These are phyloP conservation scores for Rhopilema esculentum DNA, from an alignment of 30 jellyfish, hydroid and myxozoan genomes.

Conservation along the genomic window DNA sequence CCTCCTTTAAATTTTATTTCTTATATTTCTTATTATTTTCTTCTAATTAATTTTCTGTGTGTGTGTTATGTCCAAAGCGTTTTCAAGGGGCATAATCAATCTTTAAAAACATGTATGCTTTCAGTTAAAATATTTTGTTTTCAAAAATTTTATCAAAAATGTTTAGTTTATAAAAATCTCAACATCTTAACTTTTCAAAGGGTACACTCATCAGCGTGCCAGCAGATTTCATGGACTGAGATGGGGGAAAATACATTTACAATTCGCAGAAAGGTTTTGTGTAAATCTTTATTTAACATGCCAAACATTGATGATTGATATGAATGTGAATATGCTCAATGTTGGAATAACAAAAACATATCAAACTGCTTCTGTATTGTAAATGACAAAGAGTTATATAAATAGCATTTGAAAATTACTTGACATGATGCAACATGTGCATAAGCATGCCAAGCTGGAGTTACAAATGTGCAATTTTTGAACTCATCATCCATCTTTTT, in stretches of 20 bases:
- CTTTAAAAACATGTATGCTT: background rate
- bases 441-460: constrained; percentile 56
- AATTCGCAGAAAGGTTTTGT: background rate
- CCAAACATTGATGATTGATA: background rate
- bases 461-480: constrained; percentile 29
- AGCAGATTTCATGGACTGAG: background rate
- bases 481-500: constrained; percentile 2
- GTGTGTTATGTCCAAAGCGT: background rate
- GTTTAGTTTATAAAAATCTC: background rate
- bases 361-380: constrained; percentile 2
- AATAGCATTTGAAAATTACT: constrained; percentile 1
- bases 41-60: too few relatives aligned
- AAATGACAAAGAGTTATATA: background rate
- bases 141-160: background rate
- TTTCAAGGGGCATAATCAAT: background rate
- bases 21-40: too few relatives aligned
- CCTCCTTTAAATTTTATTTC: too few relatives aligned
- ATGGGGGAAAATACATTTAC: background rate
- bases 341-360: background rate
- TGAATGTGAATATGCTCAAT: background rate
- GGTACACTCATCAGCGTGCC: background rate
- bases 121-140: background rate
- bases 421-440: constrained; percentile 62
- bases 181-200: background rate
- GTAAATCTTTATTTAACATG: background rate